Percentiles rank a stretch among this genome's conserved stretches.
Conservation (phyloP, 2,113 vertebrate genomes). For the Sarotherodon lohbergeri region DNA sequence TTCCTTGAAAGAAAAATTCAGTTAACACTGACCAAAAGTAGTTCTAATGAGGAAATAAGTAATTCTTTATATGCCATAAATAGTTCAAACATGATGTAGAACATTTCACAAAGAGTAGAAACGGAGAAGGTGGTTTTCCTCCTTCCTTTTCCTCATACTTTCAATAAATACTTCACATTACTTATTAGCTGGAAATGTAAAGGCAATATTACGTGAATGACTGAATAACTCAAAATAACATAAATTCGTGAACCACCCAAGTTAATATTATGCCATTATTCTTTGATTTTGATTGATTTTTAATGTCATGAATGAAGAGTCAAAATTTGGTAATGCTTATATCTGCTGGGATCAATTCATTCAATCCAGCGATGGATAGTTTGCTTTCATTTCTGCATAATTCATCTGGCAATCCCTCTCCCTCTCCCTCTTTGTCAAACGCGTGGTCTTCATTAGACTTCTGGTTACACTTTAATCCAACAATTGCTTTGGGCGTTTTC, state of each 20-base stretch:
- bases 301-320: neutral
- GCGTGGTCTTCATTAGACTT: neutral
- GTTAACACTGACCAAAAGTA: neutral
- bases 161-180: neutral
- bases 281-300: neutral
- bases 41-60: neutral
- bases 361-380: fast-evolving
- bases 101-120: neutral
- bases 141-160: neutral
- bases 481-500: neutral
- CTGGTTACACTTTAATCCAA: neutral
- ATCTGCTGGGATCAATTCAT: neutral
- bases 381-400: neutral
- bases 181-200: neutral
- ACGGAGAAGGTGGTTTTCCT: fast-evolving
- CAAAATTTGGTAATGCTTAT: neutral
- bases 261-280: neutral
- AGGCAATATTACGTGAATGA: fast-evolving
- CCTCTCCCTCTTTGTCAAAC: neutral
- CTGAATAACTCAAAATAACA: neutral
- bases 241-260: fast-evolving
- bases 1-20: fast-evolving
- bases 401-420: neutral
- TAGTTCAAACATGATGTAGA: neutral
- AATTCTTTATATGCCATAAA: neutral